Conservation (phyloP, 2,797 vertebrate genomes). For the Philypnodon macrostomus region DNA sequence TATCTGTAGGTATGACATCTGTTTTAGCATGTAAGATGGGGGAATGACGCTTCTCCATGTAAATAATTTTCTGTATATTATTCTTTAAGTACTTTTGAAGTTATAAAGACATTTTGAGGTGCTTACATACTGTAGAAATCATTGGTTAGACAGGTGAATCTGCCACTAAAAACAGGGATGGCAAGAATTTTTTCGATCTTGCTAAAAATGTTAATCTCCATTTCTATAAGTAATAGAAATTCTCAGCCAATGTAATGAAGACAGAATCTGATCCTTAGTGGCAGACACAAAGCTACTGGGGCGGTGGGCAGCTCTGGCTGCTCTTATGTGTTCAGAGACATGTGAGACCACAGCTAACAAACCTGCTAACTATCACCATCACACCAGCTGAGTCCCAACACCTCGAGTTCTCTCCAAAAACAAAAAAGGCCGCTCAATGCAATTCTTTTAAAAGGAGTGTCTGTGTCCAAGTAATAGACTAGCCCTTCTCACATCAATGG, state of each 20-base stretch:
- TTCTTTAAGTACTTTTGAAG: no score
- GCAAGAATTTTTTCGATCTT: no score
- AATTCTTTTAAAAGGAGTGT: constrained; percentile 23
- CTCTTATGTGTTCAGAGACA: no score
- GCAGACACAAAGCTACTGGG: neutral
- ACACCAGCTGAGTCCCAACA: constrained; percentile 3
- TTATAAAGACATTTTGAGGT: no score
- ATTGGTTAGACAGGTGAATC: no score
- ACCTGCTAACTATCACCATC: constrained; percentile 2
- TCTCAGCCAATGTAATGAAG: constrained; percentile 1
- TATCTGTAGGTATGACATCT: neutral
- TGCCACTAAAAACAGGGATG: no score
- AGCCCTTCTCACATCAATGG: constrained; percentile 54
- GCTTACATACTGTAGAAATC: no score
- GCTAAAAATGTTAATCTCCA: no score
- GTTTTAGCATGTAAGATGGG: no score
- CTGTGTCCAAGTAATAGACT: constrained; percentile 43
- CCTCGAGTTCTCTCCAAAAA: constrained; percentile 42
- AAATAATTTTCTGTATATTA: no score
- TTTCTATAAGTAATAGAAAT: constrained; percentile 1
- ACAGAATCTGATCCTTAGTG: neutral
- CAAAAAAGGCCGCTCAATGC: constrained; percentile 28
- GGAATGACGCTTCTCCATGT: no score
- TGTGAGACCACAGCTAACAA: constrained; percentile 1
- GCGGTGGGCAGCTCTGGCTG: neutral